Evolutionary conservation across 2,113 vertebrate species (phyloP).

Genomic region (Engraulis encrasicolus): DNA sequence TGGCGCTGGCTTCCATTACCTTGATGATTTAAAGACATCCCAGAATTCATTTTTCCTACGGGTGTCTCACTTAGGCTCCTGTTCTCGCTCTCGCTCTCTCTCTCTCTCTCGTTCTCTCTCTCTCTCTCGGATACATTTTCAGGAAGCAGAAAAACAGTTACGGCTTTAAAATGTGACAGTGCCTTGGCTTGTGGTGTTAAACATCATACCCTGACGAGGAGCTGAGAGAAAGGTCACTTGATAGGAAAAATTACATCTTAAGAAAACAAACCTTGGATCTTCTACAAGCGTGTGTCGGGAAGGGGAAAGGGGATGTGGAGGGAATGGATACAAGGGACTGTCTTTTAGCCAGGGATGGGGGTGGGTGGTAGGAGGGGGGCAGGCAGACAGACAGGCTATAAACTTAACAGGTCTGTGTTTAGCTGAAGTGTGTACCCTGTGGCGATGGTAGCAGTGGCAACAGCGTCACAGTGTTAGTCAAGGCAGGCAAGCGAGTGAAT

Average conservation of each 20-base stretch:
- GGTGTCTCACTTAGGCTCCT: constrained; percentile 1
- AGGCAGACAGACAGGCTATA: constrained; percentile 61
- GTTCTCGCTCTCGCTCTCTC: not conserved
- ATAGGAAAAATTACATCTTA: not conserved
- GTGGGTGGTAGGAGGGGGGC: constrained; percentile 64
- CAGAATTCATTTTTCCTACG: constrained; percentile 45
- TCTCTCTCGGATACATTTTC: not conserved
- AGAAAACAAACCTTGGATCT: not conserved
- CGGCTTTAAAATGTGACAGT: not conserved
- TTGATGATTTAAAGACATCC: constrained; percentile 72
- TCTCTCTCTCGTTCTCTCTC: constrained; percentile 20
- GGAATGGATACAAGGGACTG: constrained; percentile 54
- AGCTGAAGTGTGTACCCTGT: constrained; percentile 30
- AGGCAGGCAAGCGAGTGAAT: too few species aligned
- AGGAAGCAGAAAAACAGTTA: constrained; percentile 11
- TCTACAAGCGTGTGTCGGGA: too few species aligned
- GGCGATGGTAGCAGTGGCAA: not conserved
- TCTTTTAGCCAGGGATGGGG: too few species aligned
- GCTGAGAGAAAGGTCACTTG: not conserved
- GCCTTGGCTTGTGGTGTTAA: not conserved
- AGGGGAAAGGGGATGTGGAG: not conserved
- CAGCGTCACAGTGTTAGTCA: not conserved
- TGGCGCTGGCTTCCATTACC: constrained; percentile 65
- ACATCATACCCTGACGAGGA: not conserved
- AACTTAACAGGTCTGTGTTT: constrained; percentile 46